Evolutionary conservation across 2,797 vertebrate species (phyloP), one percentile per base, ranked within the genome.

Genomic region (Euphonia xanthogaster): DNA sequence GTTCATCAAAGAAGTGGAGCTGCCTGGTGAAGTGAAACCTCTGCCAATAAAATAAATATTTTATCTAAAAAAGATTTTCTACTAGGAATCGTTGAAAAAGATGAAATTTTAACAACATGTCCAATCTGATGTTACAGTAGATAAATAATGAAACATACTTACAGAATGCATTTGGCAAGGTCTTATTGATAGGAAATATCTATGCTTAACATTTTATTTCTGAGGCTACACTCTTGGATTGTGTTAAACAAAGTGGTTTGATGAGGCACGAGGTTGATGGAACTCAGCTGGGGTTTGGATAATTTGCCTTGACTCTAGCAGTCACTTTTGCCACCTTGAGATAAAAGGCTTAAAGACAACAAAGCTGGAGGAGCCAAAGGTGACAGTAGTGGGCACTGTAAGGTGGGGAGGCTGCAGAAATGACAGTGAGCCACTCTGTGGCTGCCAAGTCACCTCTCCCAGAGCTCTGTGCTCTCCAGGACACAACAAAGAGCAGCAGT

Each of bases 1-100:
- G 96, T 96, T 96, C 88, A 74, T 97, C 95, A 96, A 91, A 93
- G 93, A 79, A 95, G 60, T 33, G n/a, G 57, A 87, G 79, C 65
- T 94, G 88, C 57, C 73, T 82, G 20, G 57, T 68, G 82, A 92
- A 92, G 45, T n/a, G 61, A 92, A 96, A 89, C 4, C 57, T 76
- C 62, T 90, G 86, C 85, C 91, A 96, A 78, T 60, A 61, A 76
- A 76, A 87, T 94, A 37, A 71, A 81, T 96, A 94, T 88, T 95
- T 96, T 73, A 74, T 84, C 33, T 53, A 70, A 96, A 94, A 89
- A 83, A 48, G 33, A 73, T 86, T 97, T 94, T 83, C 76, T 65
- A 82, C 91, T 73, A 88, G 84, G 33, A 87, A 92, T 48, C 1
- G 19, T 83, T 76, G 73, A 82, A 84, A 87, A 58, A 42, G 39